Percentiles rank a stretch among this genome's conserved stretches.
phyloP scores from a whole-genome alignment of 2,797 vertebrate genomes.

The Corythornis leucogaster region DNA sequence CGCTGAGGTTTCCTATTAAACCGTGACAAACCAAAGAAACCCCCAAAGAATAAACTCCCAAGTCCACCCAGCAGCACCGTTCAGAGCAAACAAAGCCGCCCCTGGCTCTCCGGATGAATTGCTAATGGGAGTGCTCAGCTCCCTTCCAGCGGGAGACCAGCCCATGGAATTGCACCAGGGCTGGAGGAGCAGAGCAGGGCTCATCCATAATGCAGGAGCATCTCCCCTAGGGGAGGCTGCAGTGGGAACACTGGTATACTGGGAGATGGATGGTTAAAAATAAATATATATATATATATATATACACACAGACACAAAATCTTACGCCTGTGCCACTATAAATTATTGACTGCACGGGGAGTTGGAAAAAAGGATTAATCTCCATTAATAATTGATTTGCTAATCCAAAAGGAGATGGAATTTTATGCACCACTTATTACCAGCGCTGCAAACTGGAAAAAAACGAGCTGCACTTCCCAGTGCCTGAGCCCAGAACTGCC shows the following conservation, averaged over 20 bases:
- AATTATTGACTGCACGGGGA: constrained; percentile 63
- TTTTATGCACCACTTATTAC: constrained; percentile 72
- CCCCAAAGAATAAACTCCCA: too few species aligned
- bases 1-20: neutral
- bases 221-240: neutral
- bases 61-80: neutral
- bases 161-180: neutral
- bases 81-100: neutral
- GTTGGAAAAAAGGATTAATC: constrained; percentile 35
- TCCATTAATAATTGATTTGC: constrained; percentile 53
- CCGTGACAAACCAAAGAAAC: too few species aligned
- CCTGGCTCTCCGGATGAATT: neutral
- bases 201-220: constrained; percentile 52
- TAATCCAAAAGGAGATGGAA: constrained; percentile 58
- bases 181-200: neutral
- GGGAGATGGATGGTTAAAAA: constrained; percentile 44
- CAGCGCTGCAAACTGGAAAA: neutral
- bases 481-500: neutral
- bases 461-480: neutral
- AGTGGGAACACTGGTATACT: neutral
- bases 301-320: too few species aligned
- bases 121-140: accelerated
- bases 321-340: constrained; percentile 1
- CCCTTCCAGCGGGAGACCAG: neutral
- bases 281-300: neutral